phyloP scores from a whole-genome alignment of 2,888 invertebrate genomes.

The Campoplex nolae region DNA sequence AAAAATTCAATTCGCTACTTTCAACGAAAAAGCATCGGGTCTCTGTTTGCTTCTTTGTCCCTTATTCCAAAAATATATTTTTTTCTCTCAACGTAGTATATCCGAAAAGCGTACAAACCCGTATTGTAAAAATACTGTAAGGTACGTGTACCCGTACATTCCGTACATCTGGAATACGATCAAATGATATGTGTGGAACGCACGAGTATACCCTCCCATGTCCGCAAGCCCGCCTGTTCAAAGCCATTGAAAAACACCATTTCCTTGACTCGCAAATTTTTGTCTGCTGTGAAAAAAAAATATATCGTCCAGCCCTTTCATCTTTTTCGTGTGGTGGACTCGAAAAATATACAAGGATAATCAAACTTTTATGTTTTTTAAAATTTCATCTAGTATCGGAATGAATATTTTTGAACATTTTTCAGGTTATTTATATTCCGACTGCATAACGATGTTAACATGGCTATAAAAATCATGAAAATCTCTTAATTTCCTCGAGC shows the following conservation, averaged over 20 bases:
- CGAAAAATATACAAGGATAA: not conserved
- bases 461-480: no score
- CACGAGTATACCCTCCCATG: slow-evolving; percentile 22
- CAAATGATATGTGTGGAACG: slow-evolving; percentile 58
- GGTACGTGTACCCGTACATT: slow-evolving; percentile 53
- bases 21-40: not conserved
- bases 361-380: not conserved
- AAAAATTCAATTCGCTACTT: not conserved
- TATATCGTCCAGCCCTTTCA: not conserved
- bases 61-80: not conserved
- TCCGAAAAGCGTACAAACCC: slow-evolving; percentile 42
- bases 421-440: no score
- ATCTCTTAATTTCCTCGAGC: no score
- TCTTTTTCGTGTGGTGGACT: not conserved
- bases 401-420: not conserved
- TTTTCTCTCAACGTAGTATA: slow-evolving; percentile 37
- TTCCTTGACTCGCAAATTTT: not conserved
- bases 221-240: slow-evolving; percentile 11
- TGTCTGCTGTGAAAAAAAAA: not conserved
- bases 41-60: not conserved
- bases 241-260: not conserved
- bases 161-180: slow-evolving; percentile 67
- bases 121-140: slow-evolving; percentile 37
- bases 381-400: not conserved
- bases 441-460: no score